Percentiles rank a stretch among this genome's conserved stretches.
Evolutionary conservation across 2,797 vertebrate species (phyloP).

Genomic region (Sebastolobus alascanus): DNA sequence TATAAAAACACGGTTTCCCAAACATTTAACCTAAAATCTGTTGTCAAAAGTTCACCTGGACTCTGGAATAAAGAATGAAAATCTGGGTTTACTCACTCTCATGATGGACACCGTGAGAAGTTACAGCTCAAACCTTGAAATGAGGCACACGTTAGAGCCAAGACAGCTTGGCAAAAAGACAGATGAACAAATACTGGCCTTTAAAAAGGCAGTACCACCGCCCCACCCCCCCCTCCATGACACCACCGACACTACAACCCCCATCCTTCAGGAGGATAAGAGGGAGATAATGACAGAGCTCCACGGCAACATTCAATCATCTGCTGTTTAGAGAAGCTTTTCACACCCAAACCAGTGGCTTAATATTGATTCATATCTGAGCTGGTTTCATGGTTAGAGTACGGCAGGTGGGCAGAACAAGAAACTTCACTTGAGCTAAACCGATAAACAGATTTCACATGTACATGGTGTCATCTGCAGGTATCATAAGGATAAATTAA

Average conservation of each 20-base stretch:
- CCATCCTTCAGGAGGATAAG: neutral
- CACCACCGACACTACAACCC: constrained; percentile 29
- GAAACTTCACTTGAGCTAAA: too few species aligned
- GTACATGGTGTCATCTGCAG: too few species aligned
- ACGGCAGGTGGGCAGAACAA: neutral
- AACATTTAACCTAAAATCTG: neutral
- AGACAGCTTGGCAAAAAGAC: constrained; percentile 15
- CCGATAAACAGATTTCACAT: too few species aligned
- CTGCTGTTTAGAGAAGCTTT: constrained; percentile 3
- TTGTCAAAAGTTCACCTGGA: neutral
- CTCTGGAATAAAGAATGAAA: neutral
- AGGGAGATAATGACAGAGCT: neutral
- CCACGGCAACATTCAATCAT: constrained; percentile 14
- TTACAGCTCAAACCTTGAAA: constrained; percentile 23
- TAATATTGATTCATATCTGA: neutral
- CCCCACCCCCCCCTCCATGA: neutral
- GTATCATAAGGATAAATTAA: too few species aligned
- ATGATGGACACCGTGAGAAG: constrained; percentile 29
- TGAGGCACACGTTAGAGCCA: constrained; percentile 4
- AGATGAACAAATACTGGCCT: constrained; percentile 61
- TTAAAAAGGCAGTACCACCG: constrained; percentile 20
- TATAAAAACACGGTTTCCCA: neutral
- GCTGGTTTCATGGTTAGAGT: neutral
- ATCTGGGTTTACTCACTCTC: constrained; percentile 57
- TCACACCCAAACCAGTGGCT: neutral